Base-by-base conservation (phyloP, 2,113 vertebrate genomes). In the Prionailurus bengalensis region DNA sequence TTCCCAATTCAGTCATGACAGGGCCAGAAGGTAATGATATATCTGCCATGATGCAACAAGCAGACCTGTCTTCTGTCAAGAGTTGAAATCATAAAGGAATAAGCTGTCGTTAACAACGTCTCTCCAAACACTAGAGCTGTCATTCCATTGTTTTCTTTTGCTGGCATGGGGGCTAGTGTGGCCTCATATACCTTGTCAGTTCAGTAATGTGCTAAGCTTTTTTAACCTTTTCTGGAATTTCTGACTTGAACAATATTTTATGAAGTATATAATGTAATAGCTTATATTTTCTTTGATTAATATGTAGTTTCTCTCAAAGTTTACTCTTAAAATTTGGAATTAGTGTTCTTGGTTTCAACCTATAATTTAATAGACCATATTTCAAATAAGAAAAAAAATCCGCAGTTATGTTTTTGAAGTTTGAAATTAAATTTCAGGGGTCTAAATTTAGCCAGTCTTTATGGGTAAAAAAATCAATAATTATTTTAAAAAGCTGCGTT, bases 1-100 rank as follows among this genome's bases (percentile, higher is more conserved):
- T 58, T 92, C 87, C 98, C 99, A 98, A 98, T 99, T 99, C 99
- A 99, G 98, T 98, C 98, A 97, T 99, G 99, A 99, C 99, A 99
- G 99, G 99, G 99, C 99, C 99, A 99, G 99, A 99, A 99, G 99
- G 99, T 99, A 99, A 99, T 99, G 99, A 99, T 99, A 99, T 99
- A 99, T 99, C 99, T 99, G 99, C 99, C 99, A 99, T 99, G 99
- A 99, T 99, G 99, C 99, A 99, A 99, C 99, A 99, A 99, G 99
- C 99, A 99, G 99, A 99, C 99, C 99, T 99, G 99, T 99, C 99
- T 99, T 99, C 99, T 99, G 99, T 99, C 99, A 99, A 98, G 98
- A 99, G 98, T 97, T 99, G 99, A 99, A 99, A 99, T 99, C 99
- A 99, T 99, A 99, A 99, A 99, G 99, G 99, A 99, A 99, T 99